These are phyloP conservation scores for Carassius carassius DNA, from an alignment of 2,113 vertebrate species.

Conservation along the genomic window DNA sequence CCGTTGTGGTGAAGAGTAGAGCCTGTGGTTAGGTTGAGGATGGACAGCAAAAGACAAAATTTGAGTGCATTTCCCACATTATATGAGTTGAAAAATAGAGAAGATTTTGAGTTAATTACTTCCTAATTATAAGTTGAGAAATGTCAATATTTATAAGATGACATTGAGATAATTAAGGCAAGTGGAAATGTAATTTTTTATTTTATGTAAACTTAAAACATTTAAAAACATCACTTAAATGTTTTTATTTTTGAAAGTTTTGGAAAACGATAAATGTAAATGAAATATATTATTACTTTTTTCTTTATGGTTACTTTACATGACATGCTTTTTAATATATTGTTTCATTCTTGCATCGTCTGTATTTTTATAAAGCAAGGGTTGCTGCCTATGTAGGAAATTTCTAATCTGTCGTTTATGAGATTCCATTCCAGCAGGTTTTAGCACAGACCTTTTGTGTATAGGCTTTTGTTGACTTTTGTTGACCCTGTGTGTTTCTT, in stretches of 20 bases:
- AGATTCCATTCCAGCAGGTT: background rate
- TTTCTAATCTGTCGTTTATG: background rate
- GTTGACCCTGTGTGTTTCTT: slow-evolving; percentile 4
- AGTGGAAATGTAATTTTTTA: too few species aligned
- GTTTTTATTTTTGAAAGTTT: background rate
- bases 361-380: background rate
- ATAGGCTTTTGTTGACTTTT: slow-evolving; percentile 21
- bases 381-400: background rate
- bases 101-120: too few species aligned
- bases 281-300: background rate
- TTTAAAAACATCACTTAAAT: too few species aligned
- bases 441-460: background rate
- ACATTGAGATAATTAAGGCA: too few species aligned
- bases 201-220: too few species aligned
- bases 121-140: too few species aligned
- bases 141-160: too few species aligned
- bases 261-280: background rate
- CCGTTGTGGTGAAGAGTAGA: too few species aligned
- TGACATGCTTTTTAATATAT: background rate
- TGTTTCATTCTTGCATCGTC: background rate
- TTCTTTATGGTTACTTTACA: background rate
- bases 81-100: too few species aligned
- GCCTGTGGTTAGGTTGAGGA: too few species aligned
- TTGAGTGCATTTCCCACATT: too few species aligned
- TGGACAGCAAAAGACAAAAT: too few species aligned